Percentiles rank a stretch among this genome's conserved stretches.
These are phyloP conservation scores for Brenthis daphne DNA, from an alignment of 2,888 invertebrate species.

Conservation along the genomic window DNA sequence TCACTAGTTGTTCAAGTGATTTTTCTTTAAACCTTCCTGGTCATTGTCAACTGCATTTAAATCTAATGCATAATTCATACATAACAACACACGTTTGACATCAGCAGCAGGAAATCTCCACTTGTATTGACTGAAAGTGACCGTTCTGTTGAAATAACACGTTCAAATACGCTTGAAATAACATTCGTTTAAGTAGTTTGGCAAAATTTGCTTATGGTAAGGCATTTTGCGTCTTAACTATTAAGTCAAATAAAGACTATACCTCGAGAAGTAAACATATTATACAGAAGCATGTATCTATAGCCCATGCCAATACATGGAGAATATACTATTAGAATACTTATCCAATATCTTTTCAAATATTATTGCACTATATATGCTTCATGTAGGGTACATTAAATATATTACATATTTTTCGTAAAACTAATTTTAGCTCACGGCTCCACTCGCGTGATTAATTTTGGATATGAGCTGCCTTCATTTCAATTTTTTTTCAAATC, in stretches of 20 bases:
- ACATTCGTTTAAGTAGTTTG: constrained; percentile 39
- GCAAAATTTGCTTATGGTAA: constrained; percentile 24
- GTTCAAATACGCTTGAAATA: constrained; percentile 40
- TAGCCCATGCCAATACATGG: too few relatives aligned
- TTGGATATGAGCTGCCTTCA: too few relatives aligned
- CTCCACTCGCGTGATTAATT: too few relatives aligned
- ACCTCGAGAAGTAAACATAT: too few relatives aligned
- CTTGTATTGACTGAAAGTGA: constrained; percentile 50
- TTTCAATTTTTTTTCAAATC: too few relatives aligned
- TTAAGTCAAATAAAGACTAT: not conserved
- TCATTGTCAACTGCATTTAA: constrained; percentile 46
- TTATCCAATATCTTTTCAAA: too few relatives aligned
- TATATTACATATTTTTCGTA: too few relatives aligned
- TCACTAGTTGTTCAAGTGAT: constrained; percentile 8
- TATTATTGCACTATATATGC: too few relatives aligned
- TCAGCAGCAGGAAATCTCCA: constrained; percentile 59
- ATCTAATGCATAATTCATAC: constrained; percentile 48
- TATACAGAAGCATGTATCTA: too few relatives aligned
- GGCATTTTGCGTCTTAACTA: not conserved
- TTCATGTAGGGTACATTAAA: too few relatives aligned
- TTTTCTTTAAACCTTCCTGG: constrained; percentile 25
- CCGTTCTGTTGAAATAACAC: constrained; percentile 43
- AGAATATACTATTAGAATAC: too few relatives aligned
- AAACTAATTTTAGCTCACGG: too few relatives aligned
- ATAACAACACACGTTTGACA: constrained; percentile 53